Evolutionary conservation across 2,113 vertebrate genomes (phyloP), one percentile per base, ranked within the genome.

Genomic region (Ardeotis arabs): DNA sequence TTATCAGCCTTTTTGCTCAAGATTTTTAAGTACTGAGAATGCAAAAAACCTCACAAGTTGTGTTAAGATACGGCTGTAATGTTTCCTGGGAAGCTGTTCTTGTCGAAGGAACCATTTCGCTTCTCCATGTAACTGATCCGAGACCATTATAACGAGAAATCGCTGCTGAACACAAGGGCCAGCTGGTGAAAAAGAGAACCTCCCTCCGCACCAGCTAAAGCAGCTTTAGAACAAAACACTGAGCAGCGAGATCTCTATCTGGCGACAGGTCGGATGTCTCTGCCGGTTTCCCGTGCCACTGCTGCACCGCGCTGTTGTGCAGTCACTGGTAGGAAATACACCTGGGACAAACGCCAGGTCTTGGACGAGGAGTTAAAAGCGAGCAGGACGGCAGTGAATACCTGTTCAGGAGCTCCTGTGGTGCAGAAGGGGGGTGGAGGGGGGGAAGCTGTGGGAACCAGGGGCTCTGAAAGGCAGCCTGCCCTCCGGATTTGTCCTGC

Each of bases 361-460:
- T 24, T 23, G 83, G 15, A 59, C 55, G 62, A n/a, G 59, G 92
- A 90, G 90, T 4, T 2, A 12, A 5, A 50, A 85, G 58, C 25
- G 3, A 49, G 21, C 25, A 13, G 82, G 12, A 17, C 0, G 59
- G 19, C 6, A 28, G 16, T 0, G 5, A 47, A 14, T 29, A 62
- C 66, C 72, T 60, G 85, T 2, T 16, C 25, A 27, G 91, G 84
- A 91, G 93, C 88, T 87, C 56, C 1, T 2, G 53, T 7, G 35
- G 10, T 6, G n/a, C 79, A 17, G 37, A 12, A 58, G 24, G 25
- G 58, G 52, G 62, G 73, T 6, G 23, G 0, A 29, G n/a, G 49
- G 44, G 70, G 60, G 25, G 27, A 37, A 55, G 75, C 64, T 9
- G 16, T 35, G 8, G 75, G 44, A 31, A 28, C 2, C 55, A 8